Conservation (phyloP, 2,797 vertebrate species). For the Steatocranus sp. region DNA sequence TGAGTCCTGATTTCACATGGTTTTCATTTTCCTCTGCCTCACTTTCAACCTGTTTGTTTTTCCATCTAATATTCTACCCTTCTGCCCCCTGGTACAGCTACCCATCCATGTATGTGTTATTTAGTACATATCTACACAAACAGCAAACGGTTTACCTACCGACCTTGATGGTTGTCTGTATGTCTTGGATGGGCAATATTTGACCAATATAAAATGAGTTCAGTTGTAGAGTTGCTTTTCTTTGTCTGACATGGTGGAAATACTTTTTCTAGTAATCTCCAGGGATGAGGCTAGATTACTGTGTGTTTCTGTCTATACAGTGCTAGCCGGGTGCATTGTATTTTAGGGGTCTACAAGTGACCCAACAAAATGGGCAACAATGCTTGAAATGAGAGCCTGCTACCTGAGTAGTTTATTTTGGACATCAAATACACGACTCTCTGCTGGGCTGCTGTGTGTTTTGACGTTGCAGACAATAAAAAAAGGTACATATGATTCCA, state of each 20-base stretch:
- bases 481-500: background rate
- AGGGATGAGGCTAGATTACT: background rate
- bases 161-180: background rate
- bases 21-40: background rate
- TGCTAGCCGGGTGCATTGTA: background rate
- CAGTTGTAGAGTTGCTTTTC: slow-evolving; percentile 4
- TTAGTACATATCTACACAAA: background rate
- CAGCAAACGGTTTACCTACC: background rate
- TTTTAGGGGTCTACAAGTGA: slow-evolving; percentile 9
- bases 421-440: background rate
- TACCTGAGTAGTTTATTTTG: background rate
- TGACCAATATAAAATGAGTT: background rate
- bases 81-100: background rate
- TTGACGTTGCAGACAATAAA: background rate
- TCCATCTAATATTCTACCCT: background rate
- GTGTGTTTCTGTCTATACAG: background rate
- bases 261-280: background rate
- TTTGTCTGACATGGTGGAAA: background rate
- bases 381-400: slow-evolving; percentile 16
- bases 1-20: background rate
- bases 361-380: slow-evolving; percentile 5
- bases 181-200: background rate
- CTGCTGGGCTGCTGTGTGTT: background rate
- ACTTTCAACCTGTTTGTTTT: background rate
- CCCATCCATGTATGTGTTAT: background rate